Evolutionary conservation across 2,888 invertebrate genomes (phyloP), one percentile per base, ranked within the genome.

Genomic region (Synergus japonicus): DNA sequence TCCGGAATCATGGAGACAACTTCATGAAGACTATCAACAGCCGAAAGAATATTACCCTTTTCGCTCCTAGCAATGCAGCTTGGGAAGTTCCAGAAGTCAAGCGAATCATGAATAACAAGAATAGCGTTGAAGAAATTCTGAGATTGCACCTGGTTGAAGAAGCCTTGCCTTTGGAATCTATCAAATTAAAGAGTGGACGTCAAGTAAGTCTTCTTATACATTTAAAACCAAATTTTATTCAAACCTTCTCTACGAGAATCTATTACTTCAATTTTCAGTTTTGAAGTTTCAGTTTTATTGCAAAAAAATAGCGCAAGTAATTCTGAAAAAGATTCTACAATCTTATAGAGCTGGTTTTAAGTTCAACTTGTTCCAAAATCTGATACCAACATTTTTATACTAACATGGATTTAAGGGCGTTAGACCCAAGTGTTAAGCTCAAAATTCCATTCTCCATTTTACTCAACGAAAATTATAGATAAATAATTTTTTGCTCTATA

Each of bases 11-110:
- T 80, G 97, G 96, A 8, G 94, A 95, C 79, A 95, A 96, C 84
- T 96, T 97, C 89, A 94, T 96, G 90, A 94, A 94, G 82, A 95
- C 95, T 84, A 94, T 97, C 49, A 95, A 94, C 79, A 93, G 94
- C 80, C 94, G 95, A 83, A 95, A 95, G 79, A 96, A 96, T 86
- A 94, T 97, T 41, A 98, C 98, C 4, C 93, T 98, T 79, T 97
- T 98, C 91, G 97, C 97, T 2, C 98, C 98, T 0, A 97, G 97
- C 88, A 98, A 98, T 90, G 96, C 96, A 82, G 98, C 98, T 15
- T 96, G 97, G 95, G 94, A 95, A 73, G 95, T 95, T 85, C 94
- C 95, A 69, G 95, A 95, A 83, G 94, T 97, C n/a, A 94, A 95
- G 87, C 94, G 95, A 88, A 94, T 97, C 60, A 85, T 93, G 22